A percentile compares a stretch with the other conserved stretches of the same genome.
Evolutionary conservation across 2,113 vertebrate genomes (phyloP).

Genomic region (Meriones unguiculatus): DNA sequence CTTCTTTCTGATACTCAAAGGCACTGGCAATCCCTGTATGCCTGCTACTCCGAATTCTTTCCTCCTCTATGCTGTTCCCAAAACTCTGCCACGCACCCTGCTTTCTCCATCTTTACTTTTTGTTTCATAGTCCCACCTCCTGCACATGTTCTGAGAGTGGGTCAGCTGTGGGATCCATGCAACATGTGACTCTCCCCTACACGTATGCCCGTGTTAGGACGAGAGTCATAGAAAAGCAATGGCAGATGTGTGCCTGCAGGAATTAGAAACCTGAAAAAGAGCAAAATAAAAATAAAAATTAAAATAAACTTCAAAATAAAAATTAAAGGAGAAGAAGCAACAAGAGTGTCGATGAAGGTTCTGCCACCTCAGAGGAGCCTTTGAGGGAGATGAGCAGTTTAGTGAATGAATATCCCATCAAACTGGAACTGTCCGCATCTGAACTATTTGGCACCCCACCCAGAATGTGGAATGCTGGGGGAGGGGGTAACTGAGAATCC

Average conservation of each 20-base stretch:
- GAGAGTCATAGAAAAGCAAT: accelerated
- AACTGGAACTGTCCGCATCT: accelerated
- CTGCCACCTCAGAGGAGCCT: neutral
- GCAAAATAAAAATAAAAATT: neutral
- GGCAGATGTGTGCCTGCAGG: neutral
- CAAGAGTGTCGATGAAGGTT: neutral
- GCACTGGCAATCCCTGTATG: accelerated
- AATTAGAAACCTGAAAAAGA: too few relatives aligned
- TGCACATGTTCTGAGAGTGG: accelerated
- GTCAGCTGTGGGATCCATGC: neutral
- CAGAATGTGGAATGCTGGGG: too few relatives aligned
- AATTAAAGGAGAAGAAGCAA: accelerated
- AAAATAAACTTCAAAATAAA: neutral
- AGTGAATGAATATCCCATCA: accelerated
- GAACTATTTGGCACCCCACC: accelerated
- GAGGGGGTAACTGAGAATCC: neutral
- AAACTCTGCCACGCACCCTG: accelerated
- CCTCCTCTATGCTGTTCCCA: too few relatives aligned
- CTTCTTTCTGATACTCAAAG: neutral
- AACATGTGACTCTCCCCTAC: accelerated
- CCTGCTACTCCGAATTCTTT: accelerated
- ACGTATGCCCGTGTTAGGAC: too few relatives aligned
- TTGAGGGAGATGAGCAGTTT: accelerated
- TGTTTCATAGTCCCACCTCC: accelerated
- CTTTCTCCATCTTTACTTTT: neutral